Evolutionary conservation across 1,140 invertebrate species (phyloP), one percentile per base, ranked within the genome.

Genomic region (Penaeus indicus): DNA sequence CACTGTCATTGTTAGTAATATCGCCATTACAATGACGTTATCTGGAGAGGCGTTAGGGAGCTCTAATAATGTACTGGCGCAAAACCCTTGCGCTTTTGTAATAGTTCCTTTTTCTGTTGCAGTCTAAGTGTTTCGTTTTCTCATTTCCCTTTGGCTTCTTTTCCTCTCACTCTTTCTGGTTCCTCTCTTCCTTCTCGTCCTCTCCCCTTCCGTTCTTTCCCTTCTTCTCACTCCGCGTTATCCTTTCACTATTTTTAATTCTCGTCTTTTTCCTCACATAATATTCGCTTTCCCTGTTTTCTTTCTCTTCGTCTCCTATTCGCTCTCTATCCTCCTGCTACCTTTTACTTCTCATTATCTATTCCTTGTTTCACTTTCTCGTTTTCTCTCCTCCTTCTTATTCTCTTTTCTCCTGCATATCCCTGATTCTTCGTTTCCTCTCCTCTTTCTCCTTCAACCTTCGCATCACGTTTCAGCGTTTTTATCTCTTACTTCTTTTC

Each of bases 371-470:
- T 61, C 54, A 1, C 27, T 21, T 3, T 61, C 22, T 13, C 27
- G 10, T 8, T n/a, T 18, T 27, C 61, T 27, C 0, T n/a, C 13
- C 42, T 54, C 42, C 22, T n/a, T 54, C 18, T 80, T 47, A 7
- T 80, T 27, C 42, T 61, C 79, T 19, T 81, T 27, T 61, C 47
- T 47, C 62, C 27, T 60, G 22, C 25, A 22, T 27, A 62, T 60
- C 25, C 21, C 67, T 22, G n/a, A 8, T 1, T 32, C 18, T 69
- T 27, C 18, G 10, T 32, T 16, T 69, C 13, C 67, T 69, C 21
- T 62, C 22, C 25, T 61, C 21, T 60, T 81, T 38, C 79, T 81
- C 47, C 79, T 62, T 60, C 78, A 54, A 18, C 78, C 60, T 54
- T 38, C 60, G 38, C 42, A 80, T 1, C 54, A 54, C 78, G 38